A percentile compares a stretch with the other conserved stretches of the same genome.
phyloP scores from a whole-genome alignment of 2,797 vertebrate genomes.

The Helarctos malayanus region DNA sequence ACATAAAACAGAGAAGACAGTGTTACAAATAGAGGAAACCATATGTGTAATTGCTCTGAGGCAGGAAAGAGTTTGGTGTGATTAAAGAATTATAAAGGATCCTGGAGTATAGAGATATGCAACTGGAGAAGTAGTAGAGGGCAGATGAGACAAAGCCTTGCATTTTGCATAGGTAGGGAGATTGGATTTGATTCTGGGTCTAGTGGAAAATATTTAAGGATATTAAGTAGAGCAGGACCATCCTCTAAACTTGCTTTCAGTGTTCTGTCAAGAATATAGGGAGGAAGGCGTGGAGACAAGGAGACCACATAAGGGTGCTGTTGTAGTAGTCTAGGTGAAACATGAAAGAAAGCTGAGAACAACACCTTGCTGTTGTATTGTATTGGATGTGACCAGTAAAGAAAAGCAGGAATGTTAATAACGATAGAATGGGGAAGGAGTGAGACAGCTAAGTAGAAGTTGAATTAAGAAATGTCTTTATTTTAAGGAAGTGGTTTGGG shows the following conservation, averaged over 20 bases:
- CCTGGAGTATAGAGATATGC: slow-evolving; percentile 24
- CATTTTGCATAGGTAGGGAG: neutral
- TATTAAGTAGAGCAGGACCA: slow-evolving; percentile 8
- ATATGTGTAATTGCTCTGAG: neutral
- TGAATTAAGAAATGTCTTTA: slow-evolving; percentile 37
- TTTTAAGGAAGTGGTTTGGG: slow-evolving; percentile 52
- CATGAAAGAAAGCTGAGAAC: slow-evolving; percentile 21
- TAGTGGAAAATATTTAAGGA: slow-evolving; percentile 8
- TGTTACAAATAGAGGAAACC: neutral
- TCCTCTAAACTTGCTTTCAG: neutral
- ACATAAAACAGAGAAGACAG: neutral
- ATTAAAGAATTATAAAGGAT: slow-evolving; percentile 17
- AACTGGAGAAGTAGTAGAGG: neutral
- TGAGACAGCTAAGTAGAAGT: neutral
- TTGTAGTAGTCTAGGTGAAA: neutral
- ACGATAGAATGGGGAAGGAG: neutral
- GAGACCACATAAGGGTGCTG: neutral
- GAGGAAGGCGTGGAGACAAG: neutral
- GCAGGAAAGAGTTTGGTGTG: neutral
- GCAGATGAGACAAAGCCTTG: slow-evolving; percentile 11
- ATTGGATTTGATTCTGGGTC: slow-evolving; percentile 37
- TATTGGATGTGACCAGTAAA: neutral
- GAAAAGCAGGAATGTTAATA: slow-evolving; percentile 37
- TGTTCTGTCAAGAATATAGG: slow-evolving; percentile 44
- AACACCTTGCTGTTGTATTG: neutral